Base-by-base conservation (phyloP, 2,113 vertebrate genomes). In the Anhinga rufa region DNA sequence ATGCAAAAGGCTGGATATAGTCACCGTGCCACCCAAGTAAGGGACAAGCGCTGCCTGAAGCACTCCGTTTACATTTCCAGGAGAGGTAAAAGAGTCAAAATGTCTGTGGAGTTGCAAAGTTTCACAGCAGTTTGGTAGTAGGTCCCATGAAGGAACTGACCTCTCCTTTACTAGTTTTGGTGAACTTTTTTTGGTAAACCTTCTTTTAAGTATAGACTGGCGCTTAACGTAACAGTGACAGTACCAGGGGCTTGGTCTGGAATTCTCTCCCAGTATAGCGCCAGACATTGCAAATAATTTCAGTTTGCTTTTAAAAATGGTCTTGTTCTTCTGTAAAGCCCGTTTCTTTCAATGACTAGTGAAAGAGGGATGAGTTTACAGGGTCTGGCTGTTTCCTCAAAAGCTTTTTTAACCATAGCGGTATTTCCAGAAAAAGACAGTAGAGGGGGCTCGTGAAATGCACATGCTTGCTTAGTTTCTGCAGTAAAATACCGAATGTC, bases 401-500 rank as follows among this genome's bases (percentile, higher is more conserved):
- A 64, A 86, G 44, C 34, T 64, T 1, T 25, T 76, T 42, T 28
- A 44, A 24, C 44, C 28, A 0, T 14, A 29, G 29, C n/a, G 71
- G 11, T 14, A 75, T 72, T 93, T 74, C 84, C 51, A 60, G 21
- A 44, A 86, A 57, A 31, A 5, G 65, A 20, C 97, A 82, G 69
- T 38, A 97, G 97, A 94, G 96, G 93, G 96, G 26, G 89, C 75
- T 86, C 34, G 3, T 38, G 94, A 86, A 92, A 70, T 66, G 40
- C 22, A 9, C 9, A 57, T 49, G n/a, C 25, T 61, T 15, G 6
- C 1, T 21, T 62, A 6, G 7, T 19, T 22, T 65, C n/a, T 7
- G 5, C 42, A 4, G 21, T 21, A 28, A 87, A 60, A 76, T 10
- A 5, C 20, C 1, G 1, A 21, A 21, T 60, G 76, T 40, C 34